Evolutionary conservation across 2,113 vertebrate genomes (phyloP), one percentile per base, ranked within the genome.

Genomic region (Platycercus adscitus): DNA sequence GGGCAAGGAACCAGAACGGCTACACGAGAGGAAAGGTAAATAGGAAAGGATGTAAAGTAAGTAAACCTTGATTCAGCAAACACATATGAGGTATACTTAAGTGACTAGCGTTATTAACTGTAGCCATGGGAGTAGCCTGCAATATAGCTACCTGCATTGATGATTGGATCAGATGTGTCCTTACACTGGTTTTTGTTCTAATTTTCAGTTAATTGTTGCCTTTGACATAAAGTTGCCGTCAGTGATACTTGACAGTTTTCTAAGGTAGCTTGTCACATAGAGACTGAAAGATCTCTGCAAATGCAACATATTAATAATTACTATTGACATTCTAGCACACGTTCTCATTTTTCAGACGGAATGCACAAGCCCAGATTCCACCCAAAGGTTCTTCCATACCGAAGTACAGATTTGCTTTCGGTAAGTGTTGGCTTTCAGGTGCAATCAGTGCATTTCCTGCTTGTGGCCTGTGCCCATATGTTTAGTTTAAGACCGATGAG

Each of bases 351-450:
- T 75, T 43, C 95, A 98, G 98, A 31, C 10, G 11, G 92, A 96
- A 33, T 93, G 96, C 78, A 87, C 93, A 2, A 95, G 89, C 68
- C 84, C 97, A 10, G 78, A 44, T 41, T 91, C 88, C 35, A 55
- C 87, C 1, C 92, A 97, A n/a, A 97, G 97, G 16, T 98, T 98
- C 84, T 98, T 98, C 23, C 97, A 97, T 26, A 98, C 96, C 2
- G 98, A 98, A 88, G 95, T 98, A 25, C 98, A 98, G 84, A 97
- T 98, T 26, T 97, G 97, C 69, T 98, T 97, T 61, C 97, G 98
- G 98, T 98, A 92, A 94, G 98, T 9, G 35, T 3, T 75, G 49
- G 4, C 31, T 39, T 50, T 60, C 29, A 33, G 15, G 35, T 11
- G 25, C 39, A 15, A 53, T 9, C n/a, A 37, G 4, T 18, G 41